Evolutionary conservation across 2,888 invertebrate genomes (phyloP).

Genomic region (Myopa tessellatipennis): DNA sequence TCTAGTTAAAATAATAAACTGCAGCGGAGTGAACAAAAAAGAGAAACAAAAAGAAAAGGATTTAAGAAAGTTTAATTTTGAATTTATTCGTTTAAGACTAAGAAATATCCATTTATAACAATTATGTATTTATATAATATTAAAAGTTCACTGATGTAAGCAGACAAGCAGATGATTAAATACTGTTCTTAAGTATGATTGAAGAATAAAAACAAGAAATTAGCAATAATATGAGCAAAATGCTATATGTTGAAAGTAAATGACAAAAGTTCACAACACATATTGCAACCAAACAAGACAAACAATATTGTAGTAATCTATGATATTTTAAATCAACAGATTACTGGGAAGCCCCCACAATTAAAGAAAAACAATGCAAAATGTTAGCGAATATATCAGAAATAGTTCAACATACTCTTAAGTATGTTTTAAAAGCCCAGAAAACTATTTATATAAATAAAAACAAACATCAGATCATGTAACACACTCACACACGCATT

Average conservation of each 20-base stretch:
- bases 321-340: neutral
- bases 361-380: conserved; percentile 30
- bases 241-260: conserved; percentile 14
- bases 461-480: neutral
- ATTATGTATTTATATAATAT: conserved; percentile 28
- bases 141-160: neutral
- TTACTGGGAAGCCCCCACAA: conserved; percentile 19
- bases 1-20: neutral
- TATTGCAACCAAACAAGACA: neutral
- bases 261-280: neutral
- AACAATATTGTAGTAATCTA: neutral
- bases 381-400: conserved; percentile 32
- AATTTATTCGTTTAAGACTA: too few relatives aligned
- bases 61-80: too few relatives aligned
- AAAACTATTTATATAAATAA: neutral
- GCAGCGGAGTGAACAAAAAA: neutral
- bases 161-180: neutral
- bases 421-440: too few relatives aligned
- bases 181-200: neutral
- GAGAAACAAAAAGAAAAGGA: neutral
- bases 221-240: neutral
- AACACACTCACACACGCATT: conserved; percentile 14
- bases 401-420: conserved; percentile 27
- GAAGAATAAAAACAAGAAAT: neutral
- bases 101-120: neutral